Evolutionary conservation across 2,888 invertebrate genomes (phyloP).

Genomic region (Hypselothyrea guttata): DNA sequence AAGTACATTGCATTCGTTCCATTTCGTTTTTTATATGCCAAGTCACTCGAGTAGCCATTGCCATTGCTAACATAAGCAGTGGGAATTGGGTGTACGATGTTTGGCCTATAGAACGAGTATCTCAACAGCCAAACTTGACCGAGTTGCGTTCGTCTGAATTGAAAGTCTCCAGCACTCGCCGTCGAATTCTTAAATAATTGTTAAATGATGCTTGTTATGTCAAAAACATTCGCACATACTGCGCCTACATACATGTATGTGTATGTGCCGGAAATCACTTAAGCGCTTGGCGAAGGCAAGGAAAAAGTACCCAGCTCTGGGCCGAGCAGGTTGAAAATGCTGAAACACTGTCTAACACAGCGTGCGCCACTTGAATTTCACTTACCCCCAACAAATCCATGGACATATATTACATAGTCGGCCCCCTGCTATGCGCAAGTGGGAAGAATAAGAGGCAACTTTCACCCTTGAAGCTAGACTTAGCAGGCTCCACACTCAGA

Average conservation of each 20-base stretch:
- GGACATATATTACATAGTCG: slow-evolving; percentile 19
- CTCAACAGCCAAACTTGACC: slow-evolving; percentile 52
- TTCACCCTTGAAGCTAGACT: slow-evolving; percentile 53
- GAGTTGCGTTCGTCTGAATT: slow-evolving; percentile 51
- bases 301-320: slow-evolving; percentile 17
- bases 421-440: slow-evolving; percentile 20
- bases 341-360: slow-evolving; percentile 69
- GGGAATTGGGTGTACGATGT: too few species aligned
- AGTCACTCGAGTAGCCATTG: slow-evolving; percentile 7
- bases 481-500: slow-evolving; percentile 33
- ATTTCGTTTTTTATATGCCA: slow-evolving; percentile 3
- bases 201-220: slow-evolving; percentile 77
- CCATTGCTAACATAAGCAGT: neutral
- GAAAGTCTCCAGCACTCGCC: slow-evolving; percentile 37
- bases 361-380: slow-evolving; percentile 73
- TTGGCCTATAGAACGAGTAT: slow-evolving; percentile 12
- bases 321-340: slow-evolving; percentile 43
- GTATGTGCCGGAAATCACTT: slow-evolving; percentile 61
- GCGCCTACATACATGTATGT: slow-evolving; percentile 5
- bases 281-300: slow-evolving; percentile 39
- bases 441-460: slow-evolving; percentile 58
- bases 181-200: slow-evolving; percentile 72
- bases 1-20: slow-evolving; percentile 25
- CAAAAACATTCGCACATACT: slow-evolving; percentile 60
- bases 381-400: slow-evolving; percentile 51